Evolutionary conservation across 2,797 vertebrate genomes (phyloP).

Genomic region (Potorous gilbertii): DNA sequence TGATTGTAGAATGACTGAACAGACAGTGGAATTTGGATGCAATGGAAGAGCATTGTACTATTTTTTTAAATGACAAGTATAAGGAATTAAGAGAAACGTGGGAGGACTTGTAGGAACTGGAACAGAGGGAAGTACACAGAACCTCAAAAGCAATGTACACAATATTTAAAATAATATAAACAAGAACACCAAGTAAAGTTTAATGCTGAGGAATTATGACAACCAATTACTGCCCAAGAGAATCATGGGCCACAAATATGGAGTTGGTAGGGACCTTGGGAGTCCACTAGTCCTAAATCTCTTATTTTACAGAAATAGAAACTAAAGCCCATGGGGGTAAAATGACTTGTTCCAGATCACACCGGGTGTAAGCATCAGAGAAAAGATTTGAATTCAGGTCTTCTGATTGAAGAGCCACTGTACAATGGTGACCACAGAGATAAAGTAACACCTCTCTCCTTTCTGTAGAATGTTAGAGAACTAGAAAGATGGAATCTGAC

Average conservation of each 20-base stretch:
- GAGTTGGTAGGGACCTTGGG: neutral
- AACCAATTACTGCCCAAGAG: neutral
- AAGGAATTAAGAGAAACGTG: neutral
- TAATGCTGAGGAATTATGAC: neutral
- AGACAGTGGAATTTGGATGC: neutral
- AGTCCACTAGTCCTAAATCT: neutral
- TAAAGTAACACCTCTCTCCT: neutral
- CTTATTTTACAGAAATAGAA: neutral
- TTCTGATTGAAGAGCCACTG: neutral
- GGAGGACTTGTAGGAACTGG: neutral
- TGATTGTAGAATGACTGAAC: neutral
- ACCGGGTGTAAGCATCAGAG: neutral
- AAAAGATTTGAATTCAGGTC: neutral
- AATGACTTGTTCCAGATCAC: neutral
- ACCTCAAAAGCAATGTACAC: neutral
- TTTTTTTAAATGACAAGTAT: neutral
- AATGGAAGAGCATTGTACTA: neutral
- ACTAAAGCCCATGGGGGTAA: neutral
- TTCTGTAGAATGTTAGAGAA: neutral
- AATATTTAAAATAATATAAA: neutral
- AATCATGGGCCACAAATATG: neutral
- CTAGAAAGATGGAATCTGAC: neutral
- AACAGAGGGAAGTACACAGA: neutral
- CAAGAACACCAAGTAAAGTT: neutral
- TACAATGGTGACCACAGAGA: neutral